Base-by-base conservation (phyloP, 30 jellyfish, hydroid and myxozoan genomes). In the Hydractinia symbiolongicarpus region DNA sequence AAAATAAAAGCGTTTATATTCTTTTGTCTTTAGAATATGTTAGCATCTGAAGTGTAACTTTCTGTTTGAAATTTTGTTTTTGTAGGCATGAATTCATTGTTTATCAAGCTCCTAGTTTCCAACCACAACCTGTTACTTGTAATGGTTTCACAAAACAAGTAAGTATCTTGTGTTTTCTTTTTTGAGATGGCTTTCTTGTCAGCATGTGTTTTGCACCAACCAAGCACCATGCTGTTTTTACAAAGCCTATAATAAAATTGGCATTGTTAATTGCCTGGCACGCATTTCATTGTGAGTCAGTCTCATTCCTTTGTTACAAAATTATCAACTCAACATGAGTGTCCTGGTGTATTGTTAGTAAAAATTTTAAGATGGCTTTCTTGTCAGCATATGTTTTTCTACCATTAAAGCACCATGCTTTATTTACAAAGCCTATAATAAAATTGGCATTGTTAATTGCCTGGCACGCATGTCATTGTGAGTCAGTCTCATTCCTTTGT, bases 91-190 rank as follows among this genome's bases (percentile, higher is more conserved):
- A 89, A 70, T 77, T 89, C 70, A 54, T 89, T 54, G 89, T 89
- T 68, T 89, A 89, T 80, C 96, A 89, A 76, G 88, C 77, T 50
- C 83, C 86, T 60, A 81, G 84, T 76, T 83, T 78, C 19, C 77
- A 85, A 17, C 96, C 96, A 53, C 82, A 66, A 40, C 15, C 70
- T 80, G 96, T 89, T 1, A 89, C 96, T 14, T 70, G 75, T 77
- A 83, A 89, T 74, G 96, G 96, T 55, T 88, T 76, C 62, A 66
- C 76, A 9, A 71, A 83, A 44, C 82, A 88, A 84, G 96, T 88
- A 64, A 4, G 81, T 68, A 16, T 53, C 14, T 7, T 0, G 19
- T 64, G 15, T 1, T 58, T 58, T 16, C 15, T 11, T 58, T 58
- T 58, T 16, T 16, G 69, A 30, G 44, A 30, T 30, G 44, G 44